phyloP scores from a whole-genome alignment of 2,888 invertebrate species.

The Chrysodeixis includens region DNA sequence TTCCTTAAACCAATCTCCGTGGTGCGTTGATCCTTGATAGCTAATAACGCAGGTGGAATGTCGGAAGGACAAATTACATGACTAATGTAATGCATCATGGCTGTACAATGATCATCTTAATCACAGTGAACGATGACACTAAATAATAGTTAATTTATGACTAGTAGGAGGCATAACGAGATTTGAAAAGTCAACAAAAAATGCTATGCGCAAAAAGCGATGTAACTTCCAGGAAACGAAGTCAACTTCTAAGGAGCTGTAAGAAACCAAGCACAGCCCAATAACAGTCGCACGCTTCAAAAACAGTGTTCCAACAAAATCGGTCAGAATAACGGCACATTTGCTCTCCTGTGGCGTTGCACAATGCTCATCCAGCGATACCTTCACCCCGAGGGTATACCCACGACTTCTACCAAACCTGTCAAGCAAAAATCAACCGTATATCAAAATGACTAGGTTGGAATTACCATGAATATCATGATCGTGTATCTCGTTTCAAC shows the following conservation, averaged over 20 bases:
- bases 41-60: conserved; percentile 25
- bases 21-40: conserved; percentile 34
- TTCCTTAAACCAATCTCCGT: conserved; percentile 42
- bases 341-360: conserved; percentile 60
- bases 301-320: conserved; percentile 57
- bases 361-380: conserved; percentile 59
- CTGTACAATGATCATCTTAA: background rate
- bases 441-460: conserved; percentile 30
- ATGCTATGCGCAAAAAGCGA: conserved; percentile 7
- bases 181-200: conserved; percentile 2
- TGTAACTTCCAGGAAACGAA: conserved; percentile 33
- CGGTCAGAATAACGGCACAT: conserved; percentile 58
- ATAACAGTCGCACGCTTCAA: conserved; percentile 43
- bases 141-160: background rate
- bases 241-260: conserved; percentile 21
- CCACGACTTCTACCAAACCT: conserved; percentile 63
- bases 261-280: conserved; percentile 35
- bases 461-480: conserved; percentile 29
- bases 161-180: background rate
- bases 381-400: conserved; percentile 64
- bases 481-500: conserved; percentile 81
- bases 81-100: background rate
- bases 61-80: background rate
- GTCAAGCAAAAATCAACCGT: conserved; percentile 50
- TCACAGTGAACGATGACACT: background rate